Evolutionary conservation across 2,888 invertebrate genomes (phyloP).

Genomic region (Ceraclea dissimilis): DNA sequence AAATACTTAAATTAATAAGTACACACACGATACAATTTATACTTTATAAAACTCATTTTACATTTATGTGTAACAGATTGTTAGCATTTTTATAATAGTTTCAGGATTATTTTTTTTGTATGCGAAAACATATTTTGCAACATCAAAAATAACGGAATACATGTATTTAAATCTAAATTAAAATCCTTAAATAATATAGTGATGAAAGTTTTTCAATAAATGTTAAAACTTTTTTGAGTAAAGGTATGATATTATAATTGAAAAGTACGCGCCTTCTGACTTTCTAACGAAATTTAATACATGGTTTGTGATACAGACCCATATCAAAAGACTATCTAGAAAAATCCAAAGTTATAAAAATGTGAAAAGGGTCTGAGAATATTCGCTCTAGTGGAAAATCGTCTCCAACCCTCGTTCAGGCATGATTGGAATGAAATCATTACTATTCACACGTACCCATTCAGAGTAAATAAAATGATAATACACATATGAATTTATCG

Average conservation of each 20-base stretch:
- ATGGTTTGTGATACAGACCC: constrained; percentile 12
- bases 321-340: constrained; percentile 13
- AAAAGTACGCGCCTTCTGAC: not conserved
- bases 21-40: no score
- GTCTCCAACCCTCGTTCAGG: constrained; percentile 5
- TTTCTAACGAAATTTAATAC: constrained; percentile 4
- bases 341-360: constrained; percentile 19
- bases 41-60: no score
- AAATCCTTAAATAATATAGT: not conserved
- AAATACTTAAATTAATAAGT: no score
- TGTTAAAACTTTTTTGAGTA: not conserved
- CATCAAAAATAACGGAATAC: no score
- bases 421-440: constrained; percentile 2
- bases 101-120: no score
- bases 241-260: constrained; percentile 3
- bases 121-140: no score
- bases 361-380: constrained; percentile 16
- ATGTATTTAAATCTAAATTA: not conserved
- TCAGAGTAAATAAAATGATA: not conserved
- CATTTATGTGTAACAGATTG: no score
- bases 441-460: not conserved
- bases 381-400: constrained; percentile 18
- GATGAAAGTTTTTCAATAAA: constrained; percentile 9
- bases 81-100: no score
- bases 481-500: not conserved